Percentiles rank a stretch among this genome's conserved stretches.
phyloP scores from a whole-genome alignment of 2,888 invertebrate genomes.

The Polyploca ridens region DNA sequence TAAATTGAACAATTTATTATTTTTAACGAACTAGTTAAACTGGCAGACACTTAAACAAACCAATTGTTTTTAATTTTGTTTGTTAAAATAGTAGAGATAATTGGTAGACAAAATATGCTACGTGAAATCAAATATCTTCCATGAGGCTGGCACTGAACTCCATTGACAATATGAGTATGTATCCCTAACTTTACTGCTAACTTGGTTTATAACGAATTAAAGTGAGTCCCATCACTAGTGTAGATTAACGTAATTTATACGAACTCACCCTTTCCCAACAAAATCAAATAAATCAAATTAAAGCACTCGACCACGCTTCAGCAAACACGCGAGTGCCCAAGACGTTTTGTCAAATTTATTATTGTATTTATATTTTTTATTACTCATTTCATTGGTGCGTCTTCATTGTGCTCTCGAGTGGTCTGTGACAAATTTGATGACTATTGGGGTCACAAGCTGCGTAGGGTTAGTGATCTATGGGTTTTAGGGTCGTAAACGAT shows the following conservation, averaged over 20 bases:
- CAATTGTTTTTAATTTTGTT: too few species aligned
- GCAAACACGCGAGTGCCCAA: constrained; percentile 77
- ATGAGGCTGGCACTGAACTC: too few species aligned
- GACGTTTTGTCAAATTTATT: constrained; percentile 85
- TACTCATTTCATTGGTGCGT: constrained; percentile 70
- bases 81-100: too few species aligned
- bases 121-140: too few species aligned
- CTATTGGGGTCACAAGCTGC: constrained; percentile 73
- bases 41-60: too few species aligned
- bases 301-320: constrained; percentile 77
- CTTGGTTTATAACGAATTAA: neutral
- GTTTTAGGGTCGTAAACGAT: constrained; percentile 69
- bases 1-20: neutral
- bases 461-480: constrained; percentile 76
- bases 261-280: constrained; percentile 72
- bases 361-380: constrained; percentile 83
- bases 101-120: too few species aligned
- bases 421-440: constrained; percentile 84
- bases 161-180: too few species aligned
- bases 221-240: constrained; percentile 23
- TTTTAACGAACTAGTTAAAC: too few species aligned
- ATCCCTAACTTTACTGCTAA: too few species aligned
- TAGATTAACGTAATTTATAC: constrained; percentile 71
- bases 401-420: constrained; percentile 77
- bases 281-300: constrained; percentile 83